phyloP scores from a whole-genome alignment of 1,140 invertebrate genomes.

The Drosophila pallidifrons region DNA sequence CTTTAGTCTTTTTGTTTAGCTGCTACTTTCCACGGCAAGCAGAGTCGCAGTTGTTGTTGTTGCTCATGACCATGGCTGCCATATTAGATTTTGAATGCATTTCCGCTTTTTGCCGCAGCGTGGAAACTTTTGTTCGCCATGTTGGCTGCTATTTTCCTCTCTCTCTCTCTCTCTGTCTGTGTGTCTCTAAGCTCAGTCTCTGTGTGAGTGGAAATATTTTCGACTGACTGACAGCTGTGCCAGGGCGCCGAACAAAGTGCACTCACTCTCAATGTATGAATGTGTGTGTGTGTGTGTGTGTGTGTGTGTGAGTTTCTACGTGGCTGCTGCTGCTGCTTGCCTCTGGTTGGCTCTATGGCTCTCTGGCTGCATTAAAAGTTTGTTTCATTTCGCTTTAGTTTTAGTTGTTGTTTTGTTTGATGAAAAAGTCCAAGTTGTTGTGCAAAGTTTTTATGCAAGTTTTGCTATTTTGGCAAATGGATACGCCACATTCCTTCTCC shows the following conservation, averaged over 20 bases:
- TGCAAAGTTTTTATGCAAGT: slow-evolving; percentile 83
- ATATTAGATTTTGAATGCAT: slow-evolving; percentile 85
- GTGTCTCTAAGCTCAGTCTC: slow-evolving; percentile 35
- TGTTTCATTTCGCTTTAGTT: slow-evolving; percentile 73
- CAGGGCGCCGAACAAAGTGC: slow-evolving; percentile 56
- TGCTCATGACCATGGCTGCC: slow-evolving; percentile 84
- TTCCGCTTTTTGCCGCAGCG: slow-evolving; percentile 83
- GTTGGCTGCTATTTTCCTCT: slow-evolving; percentile 46
- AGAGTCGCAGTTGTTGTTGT: slow-evolving; percentile 39
- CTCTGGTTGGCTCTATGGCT: slow-evolving; percentile 42
- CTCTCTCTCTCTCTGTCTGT: slow-evolving; percentile 4
- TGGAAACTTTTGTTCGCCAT: slow-evolving; percentile 80
- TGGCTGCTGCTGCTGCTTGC: slow-evolving; percentile 29
- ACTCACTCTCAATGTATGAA: slow-evolving; percentile 31
- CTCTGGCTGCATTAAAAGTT: slow-evolving; percentile 75
- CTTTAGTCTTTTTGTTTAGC: slow-evolving; percentile 79
- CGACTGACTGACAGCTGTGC: slow-evolving; percentile 80
- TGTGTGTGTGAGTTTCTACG: slow-evolving; percentile 1
- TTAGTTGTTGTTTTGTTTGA: slow-evolving; percentile 69
- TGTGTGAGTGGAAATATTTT: slow-evolving; percentile 71
- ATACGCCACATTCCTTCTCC: slow-evolving; percentile 44
- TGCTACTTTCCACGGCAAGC: slow-evolving; percentile 62
- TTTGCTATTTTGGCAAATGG: slow-evolving; percentile 83
- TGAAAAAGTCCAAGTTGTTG: slow-evolving; percentile 83
- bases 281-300: slow-evolving; percentile 46